A percentile compares a stretch with the other conserved stretches of the same genome.
These are phyloP conservation scores for Euplexia lucipara DNA, from an alignment of 2,888 invertebrate species.

Conservation along the genomic window DNA sequence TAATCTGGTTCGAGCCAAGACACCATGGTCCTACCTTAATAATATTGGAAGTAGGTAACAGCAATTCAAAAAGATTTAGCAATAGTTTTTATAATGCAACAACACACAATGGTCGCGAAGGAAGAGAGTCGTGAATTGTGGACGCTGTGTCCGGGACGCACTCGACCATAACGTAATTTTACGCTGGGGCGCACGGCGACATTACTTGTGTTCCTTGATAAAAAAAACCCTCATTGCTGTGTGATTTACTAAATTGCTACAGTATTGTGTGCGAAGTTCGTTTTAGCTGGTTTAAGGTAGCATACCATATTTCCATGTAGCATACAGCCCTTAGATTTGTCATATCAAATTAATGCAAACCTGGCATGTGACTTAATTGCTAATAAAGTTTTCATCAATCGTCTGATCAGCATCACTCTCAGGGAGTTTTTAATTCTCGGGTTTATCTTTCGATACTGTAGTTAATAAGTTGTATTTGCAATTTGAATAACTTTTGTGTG, in stretches of 20 bases:
- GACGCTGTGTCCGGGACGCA: conserved; percentile 75
- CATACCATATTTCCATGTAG: conserved; percentile 10
- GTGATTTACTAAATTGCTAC: conserved; percentile 63
- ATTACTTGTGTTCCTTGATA: conserved; percentile 71
- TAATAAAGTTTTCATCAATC: background rate
- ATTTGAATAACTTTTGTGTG: conserved; percentile 10
- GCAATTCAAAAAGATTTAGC: conserved; percentile 61
- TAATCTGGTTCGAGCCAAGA: background rate
- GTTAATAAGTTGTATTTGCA: background rate
- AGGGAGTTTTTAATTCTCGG: background rate
- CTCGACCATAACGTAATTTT: conserved; percentile 81
- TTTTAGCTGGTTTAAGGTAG: conserved; percentile 12
- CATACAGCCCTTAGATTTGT: background rate
- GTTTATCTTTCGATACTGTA: too few relatives aligned
- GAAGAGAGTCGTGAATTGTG: conserved; percentile 74
- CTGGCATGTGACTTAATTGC: background rate
- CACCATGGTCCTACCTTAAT: conserved; percentile 26
- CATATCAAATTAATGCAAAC: conserved; percentile 11
- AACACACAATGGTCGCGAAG: conserved; percentile 77
- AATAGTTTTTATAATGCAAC: conserved; percentile 73
- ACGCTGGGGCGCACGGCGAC: conserved; percentile 79
- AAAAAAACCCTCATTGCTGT: conserved; percentile 62
- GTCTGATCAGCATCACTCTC: background rate
- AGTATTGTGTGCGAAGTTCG: conserved; percentile 32
- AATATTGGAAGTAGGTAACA: conserved; percentile 54